Conservation (phyloP, 2,113 vertebrate genomes). For the Arenaria interpres region DNA sequence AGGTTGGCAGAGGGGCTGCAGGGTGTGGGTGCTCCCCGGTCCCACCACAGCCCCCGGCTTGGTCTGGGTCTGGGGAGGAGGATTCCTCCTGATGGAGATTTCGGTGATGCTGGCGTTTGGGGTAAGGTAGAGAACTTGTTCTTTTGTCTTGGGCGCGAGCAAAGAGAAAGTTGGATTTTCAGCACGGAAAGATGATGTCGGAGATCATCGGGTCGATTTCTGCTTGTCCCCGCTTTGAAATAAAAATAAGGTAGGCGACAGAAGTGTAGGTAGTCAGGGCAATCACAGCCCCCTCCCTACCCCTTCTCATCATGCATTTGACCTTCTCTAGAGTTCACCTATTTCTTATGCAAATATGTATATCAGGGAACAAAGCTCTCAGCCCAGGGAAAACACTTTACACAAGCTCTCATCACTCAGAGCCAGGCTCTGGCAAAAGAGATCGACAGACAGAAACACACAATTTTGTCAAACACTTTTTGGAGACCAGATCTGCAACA, state of each 20-base stretch:
- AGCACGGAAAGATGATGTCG: rapidly evolving
- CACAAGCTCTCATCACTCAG: not conserved
- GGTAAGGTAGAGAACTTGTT: not conserved
- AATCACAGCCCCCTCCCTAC: not conserved
- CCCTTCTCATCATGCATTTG: not conserved
- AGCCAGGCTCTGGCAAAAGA: not conserved
- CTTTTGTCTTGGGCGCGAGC: not conserved
- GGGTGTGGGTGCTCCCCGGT: rapidly evolving
- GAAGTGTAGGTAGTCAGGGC: not conserved
- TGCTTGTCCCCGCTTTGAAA: rapidly evolving
- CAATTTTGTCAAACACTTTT: not conserved
- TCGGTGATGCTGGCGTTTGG: not conserved
- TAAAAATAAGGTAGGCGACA: not conserved
- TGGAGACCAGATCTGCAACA: not conserved
- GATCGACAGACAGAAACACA: rapidly evolving
- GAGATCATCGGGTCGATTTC: rapidly evolving
- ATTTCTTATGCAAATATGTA: slow-evolving; percentile 33
- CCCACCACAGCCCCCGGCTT: not conserved
- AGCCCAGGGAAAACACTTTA: not conserved
- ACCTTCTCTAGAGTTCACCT: slow-evolving; percentile 4
- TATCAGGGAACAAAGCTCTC: slow-evolving; percentile 23
- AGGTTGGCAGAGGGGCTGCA: not conserved
- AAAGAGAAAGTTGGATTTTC: not conserved
- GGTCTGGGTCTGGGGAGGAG: not conserved
- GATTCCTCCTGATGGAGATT: not conserved